phyloP scores from a whole-genome alignment of 2,113 vertebrate genomes.

The Cinclus cinclus region DNA sequence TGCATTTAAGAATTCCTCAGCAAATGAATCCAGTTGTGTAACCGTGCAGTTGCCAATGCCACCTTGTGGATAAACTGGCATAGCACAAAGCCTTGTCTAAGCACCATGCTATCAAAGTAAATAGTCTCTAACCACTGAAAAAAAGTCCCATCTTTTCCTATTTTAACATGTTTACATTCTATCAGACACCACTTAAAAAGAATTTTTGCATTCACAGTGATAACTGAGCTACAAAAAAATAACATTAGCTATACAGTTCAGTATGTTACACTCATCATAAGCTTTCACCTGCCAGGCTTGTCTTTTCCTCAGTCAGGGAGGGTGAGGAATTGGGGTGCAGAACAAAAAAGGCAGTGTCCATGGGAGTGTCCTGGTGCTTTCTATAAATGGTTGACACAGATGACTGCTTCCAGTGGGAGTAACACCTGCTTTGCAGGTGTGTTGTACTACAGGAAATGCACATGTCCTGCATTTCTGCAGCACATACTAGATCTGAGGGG shows the following conservation, averaged over 20 bases:
- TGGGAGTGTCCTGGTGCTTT: background rate
- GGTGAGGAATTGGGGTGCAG: background rate
- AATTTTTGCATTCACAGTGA: rapidly evolving
- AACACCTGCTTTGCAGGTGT: background rate
- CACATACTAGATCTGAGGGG: background rate
- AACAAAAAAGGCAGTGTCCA: rapidly evolving
- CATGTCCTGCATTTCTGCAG: rapidly evolving
- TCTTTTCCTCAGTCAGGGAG: background rate
- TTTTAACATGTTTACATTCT: background rate
- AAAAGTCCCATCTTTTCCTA: background rate
- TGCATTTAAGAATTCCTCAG: background rate
- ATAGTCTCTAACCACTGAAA: background rate
- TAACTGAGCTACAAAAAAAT: background rate
- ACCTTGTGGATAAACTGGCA: constrained; percentile 40
- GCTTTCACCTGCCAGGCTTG: background rate
- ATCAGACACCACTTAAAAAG: background rate
- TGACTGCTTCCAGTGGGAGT: background rate
- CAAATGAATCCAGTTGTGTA: background rate
- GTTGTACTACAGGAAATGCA: background rate
- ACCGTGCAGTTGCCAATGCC: constrained; percentile 9
- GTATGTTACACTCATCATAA: background rate
- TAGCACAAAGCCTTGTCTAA: background rate
- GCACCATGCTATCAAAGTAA: background rate
- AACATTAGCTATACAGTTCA: background rate
- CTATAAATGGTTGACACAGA: background rate